Conservation (phyloP, 1,140 invertebrate genomes). For the Hycleus phaleratus region DNA sequence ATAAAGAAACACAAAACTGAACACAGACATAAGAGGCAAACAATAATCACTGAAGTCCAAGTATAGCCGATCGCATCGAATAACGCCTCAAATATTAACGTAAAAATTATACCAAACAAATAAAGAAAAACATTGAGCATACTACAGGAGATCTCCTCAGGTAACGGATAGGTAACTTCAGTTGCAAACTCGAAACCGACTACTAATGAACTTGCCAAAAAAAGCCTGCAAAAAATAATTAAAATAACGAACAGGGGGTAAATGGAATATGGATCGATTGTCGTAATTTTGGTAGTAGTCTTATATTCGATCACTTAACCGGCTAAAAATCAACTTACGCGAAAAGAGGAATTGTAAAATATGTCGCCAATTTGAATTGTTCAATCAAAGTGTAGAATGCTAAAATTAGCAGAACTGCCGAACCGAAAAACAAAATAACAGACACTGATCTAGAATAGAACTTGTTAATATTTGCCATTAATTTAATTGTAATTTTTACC, state of each 20-base stretch:
- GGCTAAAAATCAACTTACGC: conserved; percentile 13
- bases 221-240: conserved; percentile 26
- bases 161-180: conserved; percentile 31
- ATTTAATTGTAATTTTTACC: conserved; percentile 17
- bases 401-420: conserved; percentile 10
- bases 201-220: conserved; percentile 23
- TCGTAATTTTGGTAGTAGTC: too few species aligned
- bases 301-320: background rate
- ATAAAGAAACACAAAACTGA: conserved; percentile 19
- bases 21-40: background rate
- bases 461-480: background rate
- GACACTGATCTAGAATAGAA: conserved; percentile 17
- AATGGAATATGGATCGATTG: too few species aligned
- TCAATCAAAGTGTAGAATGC: conserved; percentile 6
- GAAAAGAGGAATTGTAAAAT: conserved; percentile 23
- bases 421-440: conserved; percentile 7
- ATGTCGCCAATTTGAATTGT: conserved; percentile 14
- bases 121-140: conserved; percentile 26
- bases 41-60: conserved; percentile 15
- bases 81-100: conserved; percentile 19
- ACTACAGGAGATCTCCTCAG: conserved; percentile 24
- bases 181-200: conserved; percentile 29
- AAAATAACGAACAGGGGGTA: too few species aligned
- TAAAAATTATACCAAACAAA: conserved; percentile 21
- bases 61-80: conserved; percentile 15